Evolutionary conservation across 2,888 invertebrate genomes (phyloP).

Genomic region (Melikaiella ostensackeni): DNA sequence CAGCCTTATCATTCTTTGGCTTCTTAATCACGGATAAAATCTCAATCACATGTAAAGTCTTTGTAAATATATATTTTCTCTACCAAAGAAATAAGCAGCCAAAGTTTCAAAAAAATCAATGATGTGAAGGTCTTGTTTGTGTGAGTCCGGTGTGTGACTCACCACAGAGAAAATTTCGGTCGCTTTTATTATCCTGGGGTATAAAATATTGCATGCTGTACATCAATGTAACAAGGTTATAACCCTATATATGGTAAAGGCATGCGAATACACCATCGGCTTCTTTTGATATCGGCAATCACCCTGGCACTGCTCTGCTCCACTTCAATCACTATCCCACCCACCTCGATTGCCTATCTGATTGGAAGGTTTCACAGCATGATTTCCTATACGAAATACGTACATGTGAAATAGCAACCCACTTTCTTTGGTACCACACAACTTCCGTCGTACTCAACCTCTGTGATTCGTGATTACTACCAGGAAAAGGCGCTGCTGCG

Average conservation of each 20-base stretch:
- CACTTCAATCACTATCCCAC: slow-evolving; percentile 64
- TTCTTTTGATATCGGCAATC: slow-evolving; percentile 69
- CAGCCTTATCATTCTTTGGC: no score
- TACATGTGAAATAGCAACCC: slow-evolving; percentile 7
- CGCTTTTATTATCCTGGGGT: slow-evolving; percentile 8
- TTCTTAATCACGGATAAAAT: no score
- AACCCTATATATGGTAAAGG: slow-evolving; percentile 41
- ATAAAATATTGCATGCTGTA: slow-evolving; percentile 27
- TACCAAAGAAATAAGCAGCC: no score
- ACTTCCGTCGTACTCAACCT: slow-evolving; percentile 14
- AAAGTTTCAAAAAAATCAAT: no score
- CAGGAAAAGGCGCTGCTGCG: slow-evolving; percentile 28
- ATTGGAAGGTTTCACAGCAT: slow-evolving; percentile 64
- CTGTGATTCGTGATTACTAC: slow-evolving; percentile 23
- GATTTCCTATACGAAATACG: slow-evolving; percentile 62
- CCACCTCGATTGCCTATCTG: slow-evolving; percentile 61
- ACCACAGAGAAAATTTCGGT: slow-evolving; percentile 23
- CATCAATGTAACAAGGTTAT: slow-evolving; percentile 41
- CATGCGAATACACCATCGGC: slow-evolving; percentile 24
- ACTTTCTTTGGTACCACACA: slow-evolving; percentile 3
- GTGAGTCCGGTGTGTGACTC: no score
- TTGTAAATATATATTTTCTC: no score
- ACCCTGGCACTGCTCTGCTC: slow-evolving; percentile 56
- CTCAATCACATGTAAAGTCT: no score
- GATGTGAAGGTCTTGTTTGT: no score